Percentiles rank a stretch among this genome's conserved stretches.
These are phyloP conservation scores for Conchocele bisecta DNA, from an alignment of 2,888 invertebrate species.

Conservation along the genomic window DNA sequence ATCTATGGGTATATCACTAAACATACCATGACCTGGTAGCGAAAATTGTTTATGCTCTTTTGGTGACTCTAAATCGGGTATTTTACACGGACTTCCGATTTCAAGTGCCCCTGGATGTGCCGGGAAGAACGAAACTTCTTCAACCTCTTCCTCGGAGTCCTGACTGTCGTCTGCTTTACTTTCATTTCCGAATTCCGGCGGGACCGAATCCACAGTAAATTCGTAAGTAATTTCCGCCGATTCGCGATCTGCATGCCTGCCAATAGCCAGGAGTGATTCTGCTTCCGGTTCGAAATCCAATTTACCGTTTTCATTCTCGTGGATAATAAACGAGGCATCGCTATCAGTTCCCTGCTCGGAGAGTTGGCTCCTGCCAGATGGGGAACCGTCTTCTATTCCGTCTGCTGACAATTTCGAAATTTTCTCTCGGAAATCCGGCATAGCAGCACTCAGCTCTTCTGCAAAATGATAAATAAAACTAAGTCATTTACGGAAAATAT, in stretches of 20 bases:
- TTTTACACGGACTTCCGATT: conserved; percentile 40
- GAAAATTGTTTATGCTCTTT: conserved; percentile 51
- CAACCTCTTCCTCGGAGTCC: conserved; percentile 14
- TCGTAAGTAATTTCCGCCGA: conserved; percentile 66
- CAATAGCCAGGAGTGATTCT: neutral
- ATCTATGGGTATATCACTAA: conserved; percentile 40
- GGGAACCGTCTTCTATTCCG: neutral
- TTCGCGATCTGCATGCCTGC: conserved; percentile 39
- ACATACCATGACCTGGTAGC: conserved; percentile 24
- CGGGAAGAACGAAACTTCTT: conserved; percentile 21
- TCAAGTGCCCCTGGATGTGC: conserved; percentile 6
- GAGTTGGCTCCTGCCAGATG: neutral
- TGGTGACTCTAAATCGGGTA: conserved; percentile 58
- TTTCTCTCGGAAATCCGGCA: conserved; percentile 53
- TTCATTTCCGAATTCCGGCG: conserved; percentile 54
- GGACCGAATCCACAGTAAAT: conserved; percentile 60
- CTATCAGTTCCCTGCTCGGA: conserved; percentile 33
- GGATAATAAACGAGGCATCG: conserved; percentile 40
- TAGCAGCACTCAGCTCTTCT: conserved; percentile 50
- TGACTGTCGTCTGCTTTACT: too few relatives aligned
- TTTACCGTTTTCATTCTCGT: conserved; percentile 19
- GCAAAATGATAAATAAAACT: conserved; percentile 11
- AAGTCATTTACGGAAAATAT: too few relatives aligned
- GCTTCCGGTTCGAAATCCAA: conserved; percentile 5
- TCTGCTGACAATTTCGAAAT: conserved; percentile 40